Conservation (phyloP, 2,888 invertebrate species). For the Lasioglossum malachurum region DNA sequence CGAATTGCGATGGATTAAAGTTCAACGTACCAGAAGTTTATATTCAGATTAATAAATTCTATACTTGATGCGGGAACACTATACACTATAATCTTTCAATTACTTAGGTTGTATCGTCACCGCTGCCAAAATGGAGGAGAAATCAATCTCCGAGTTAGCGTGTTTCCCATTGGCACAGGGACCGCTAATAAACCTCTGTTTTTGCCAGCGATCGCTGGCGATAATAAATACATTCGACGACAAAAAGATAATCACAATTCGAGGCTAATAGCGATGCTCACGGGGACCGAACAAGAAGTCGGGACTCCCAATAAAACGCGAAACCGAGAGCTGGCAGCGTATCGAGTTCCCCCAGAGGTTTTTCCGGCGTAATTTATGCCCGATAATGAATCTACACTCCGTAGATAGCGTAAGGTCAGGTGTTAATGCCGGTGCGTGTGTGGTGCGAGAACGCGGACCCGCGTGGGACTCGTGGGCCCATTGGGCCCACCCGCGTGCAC, state of each 20-base stretch:
- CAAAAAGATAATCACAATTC: conserved; percentile 13
- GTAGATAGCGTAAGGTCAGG: conserved; percentile 79
- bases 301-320: conserved; percentile 63
- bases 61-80: neutral
- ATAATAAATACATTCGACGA: conserved; percentile 27
- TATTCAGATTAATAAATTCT: neutral
- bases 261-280: conserved; percentile 30
- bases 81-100: neutral
- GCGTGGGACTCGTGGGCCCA: conserved; percentile 74
- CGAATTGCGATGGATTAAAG: neutral
- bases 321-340: conserved; percentile 67
- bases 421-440: conserved; percentile 79
- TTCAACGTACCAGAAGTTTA: neutral
- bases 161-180: neutral
- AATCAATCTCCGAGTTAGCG: neutral
- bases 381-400: conserved; percentile 79
- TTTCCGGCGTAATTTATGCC: conserved; percentile 78
- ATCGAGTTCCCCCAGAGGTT: conserved; percentile 67
- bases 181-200: neutral
- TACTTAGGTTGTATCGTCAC: neutral
- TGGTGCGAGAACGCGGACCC: conserved; percentile 67
- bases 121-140: neutral
- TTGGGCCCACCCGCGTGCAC: conserved; percentile 73
- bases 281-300: conserved; percentile 56
- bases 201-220: neutral